These are phyloP conservation scores for Lophotis ruficrista DNA, from an alignment of 2,113 vertebrate species.

Conservation along the genomic window DNA sequence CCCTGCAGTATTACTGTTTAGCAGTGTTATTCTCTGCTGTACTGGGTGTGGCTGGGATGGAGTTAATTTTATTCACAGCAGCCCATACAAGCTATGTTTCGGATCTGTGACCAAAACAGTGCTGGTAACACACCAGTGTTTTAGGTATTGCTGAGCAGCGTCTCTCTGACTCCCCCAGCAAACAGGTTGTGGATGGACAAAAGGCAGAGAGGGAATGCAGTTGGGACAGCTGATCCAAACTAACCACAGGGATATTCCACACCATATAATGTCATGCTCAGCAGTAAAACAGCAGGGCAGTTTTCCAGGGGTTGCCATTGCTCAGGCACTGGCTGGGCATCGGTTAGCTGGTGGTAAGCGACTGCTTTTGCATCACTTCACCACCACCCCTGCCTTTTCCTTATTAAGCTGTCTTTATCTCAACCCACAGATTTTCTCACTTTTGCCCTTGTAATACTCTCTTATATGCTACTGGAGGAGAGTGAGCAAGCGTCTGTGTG, in stretches of 20 bases:
- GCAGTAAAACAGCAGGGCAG: not conserved
- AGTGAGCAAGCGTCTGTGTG: not conserved
- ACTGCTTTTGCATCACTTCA: not conserved
- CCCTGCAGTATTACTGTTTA: not conserved
- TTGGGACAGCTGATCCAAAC: not conserved
- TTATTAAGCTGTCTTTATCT: not conserved
- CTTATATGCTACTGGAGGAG: not conserved
- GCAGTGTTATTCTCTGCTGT: not conserved
- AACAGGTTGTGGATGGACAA: rapidly evolving
- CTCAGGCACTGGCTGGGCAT: not conserved
- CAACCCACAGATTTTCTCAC: not conserved
- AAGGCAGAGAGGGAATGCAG: not conserved
- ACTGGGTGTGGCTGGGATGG: not conserved
- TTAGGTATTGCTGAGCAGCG: not conserved
- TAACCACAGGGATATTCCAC: not conserved
- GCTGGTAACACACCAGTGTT: not conserved
- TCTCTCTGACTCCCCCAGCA: not conserved
- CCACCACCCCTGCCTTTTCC: not conserved
- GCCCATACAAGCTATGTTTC: not conserved
- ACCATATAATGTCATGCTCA: not conserved
- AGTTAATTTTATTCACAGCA: not conserved
- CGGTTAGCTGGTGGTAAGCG: not conserved
- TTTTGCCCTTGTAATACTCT: not conserved
- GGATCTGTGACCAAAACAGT: not conserved
- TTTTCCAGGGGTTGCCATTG: not conserved